phyloP scores from a whole-genome alignment of 2,113 vertebrate genomes.

The Apodemus sylvaticus region DNA sequence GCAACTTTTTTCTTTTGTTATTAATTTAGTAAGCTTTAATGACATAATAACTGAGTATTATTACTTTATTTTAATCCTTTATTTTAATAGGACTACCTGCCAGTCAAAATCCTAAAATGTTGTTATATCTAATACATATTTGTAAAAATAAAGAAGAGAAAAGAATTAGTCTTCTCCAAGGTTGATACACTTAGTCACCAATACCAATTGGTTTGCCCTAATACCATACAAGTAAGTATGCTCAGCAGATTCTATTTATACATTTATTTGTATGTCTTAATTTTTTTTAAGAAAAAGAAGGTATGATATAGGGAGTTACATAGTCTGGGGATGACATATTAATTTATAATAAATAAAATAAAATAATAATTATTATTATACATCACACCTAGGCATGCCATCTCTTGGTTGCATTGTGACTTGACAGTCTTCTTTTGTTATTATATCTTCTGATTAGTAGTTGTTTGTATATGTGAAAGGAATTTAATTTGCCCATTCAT shows the following conservation, averaged over 20 bases:
- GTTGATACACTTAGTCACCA: neutral
- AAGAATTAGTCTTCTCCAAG: neutral
- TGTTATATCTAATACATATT: neutral
- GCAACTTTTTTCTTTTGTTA: too few species aligned
- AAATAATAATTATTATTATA: slow-evolving; percentile 4
- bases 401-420: slow-evolving; percentile 3
- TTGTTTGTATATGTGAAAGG: neutral
- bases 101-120: too few species aligned
- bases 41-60: too few species aligned
- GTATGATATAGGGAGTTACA: neutral
- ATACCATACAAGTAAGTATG: neutral
- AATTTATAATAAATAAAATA: neutral
- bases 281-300: neutral
- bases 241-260: neutral
- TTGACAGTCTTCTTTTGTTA: neutral
- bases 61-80: too few species aligned
- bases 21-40: too few species aligned
- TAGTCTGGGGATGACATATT: neutral
- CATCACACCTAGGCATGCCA: neutral
- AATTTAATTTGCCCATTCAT: slow-evolving; percentile 21
- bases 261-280: neutral
- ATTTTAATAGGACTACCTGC: too few species aligned
- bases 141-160: neutral
- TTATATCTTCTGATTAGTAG: neutral
- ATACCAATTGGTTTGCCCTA: neutral